These are phyloP conservation scores for Drosophila kokeensis DNA, from an alignment of 2,888 invertebrate genomes.

Conservation along the genomic window DNA sequence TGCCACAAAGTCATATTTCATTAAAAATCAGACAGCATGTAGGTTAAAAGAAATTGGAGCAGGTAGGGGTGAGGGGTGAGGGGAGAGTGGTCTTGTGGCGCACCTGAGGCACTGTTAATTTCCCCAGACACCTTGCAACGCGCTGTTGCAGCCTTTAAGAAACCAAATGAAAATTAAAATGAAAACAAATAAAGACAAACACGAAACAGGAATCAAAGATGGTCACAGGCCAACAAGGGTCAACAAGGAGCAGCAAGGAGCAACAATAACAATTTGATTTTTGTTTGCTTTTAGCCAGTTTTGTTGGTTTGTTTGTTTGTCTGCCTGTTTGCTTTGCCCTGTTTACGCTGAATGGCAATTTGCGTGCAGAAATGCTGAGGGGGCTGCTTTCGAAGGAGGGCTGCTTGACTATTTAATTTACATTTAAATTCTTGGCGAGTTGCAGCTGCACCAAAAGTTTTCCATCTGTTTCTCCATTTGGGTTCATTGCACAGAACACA, in stretches of 20 bases:
- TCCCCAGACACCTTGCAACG: slow-evolving; percentile 69
- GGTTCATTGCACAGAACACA: slow-evolving; percentile 57
- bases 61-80: background rate
- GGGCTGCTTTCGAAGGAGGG: background rate
- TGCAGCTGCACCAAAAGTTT: slow-evolving; percentile 55
- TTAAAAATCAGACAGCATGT: slow-evolving; percentile 54
- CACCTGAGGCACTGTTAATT: slow-evolving; percentile 74
- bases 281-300: slow-evolving; percentile 62
- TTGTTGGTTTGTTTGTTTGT: slow-evolving; percentile 50
- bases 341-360: slow-evolving; percentile 18
- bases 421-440: slow-evolving; percentile 29
- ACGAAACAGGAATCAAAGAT: slow-evolving; percentile 18
- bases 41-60: background rate
- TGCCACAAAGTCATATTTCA: slow-evolving; percentile 64
- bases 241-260: slow-evolving; percentile 26
- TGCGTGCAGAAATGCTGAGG: background rate
- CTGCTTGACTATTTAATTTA: slow-evolving; percentile 19
- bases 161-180: slow-evolving; percentile 36
- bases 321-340: slow-evolving; percentile 41
- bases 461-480: background rate
- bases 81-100: slow-evolving; percentile 1
- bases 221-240: slow-evolving; percentile 32
- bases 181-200: slow-evolving; percentile 40
- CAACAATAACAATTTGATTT: slow-evolving; percentile 71
- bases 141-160: slow-evolving; percentile 36